Conservation (phyloP, 1,140 invertebrate species). For the Armadillidium nasatum region DNA sequence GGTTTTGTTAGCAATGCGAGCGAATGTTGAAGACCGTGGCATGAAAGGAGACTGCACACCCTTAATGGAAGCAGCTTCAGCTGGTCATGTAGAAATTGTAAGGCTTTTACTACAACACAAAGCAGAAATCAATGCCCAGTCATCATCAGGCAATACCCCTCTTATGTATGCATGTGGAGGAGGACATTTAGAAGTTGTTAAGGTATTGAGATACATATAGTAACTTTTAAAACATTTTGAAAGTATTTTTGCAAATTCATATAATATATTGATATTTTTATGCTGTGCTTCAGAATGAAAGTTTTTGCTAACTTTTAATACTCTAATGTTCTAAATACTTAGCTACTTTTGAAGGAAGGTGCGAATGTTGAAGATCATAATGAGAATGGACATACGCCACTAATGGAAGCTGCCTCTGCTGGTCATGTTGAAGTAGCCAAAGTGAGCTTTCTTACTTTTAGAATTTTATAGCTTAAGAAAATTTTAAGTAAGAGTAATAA, state of each 20-base stretch:
- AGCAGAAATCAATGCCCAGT: conserved; percentile 66
- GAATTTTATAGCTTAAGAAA: too few relatives aligned
- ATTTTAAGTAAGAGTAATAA: too few relatives aligned
- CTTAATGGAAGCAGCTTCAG: conserved; percentile 92
- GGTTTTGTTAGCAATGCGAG: conserved; percentile 92
- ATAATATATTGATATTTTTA: too few relatives aligned
- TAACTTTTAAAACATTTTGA: too few relatives aligned
- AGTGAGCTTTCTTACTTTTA: conserved; percentile 47
- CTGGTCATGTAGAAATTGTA: conserved; percentile 91
- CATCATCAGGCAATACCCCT: conserved; percentile 75
- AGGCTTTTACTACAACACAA: conserved; percentile 82
- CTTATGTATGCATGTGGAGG: conserved; percentile 97
- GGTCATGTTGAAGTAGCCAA: conserved; percentile 92
- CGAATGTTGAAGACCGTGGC: conserved; percentile 92
- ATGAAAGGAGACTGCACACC: conserved; percentile 94
- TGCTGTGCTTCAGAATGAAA: too few relatives aligned
- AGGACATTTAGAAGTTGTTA: conserved; percentile 87
- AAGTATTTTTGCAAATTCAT: too few relatives aligned
- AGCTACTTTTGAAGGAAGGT: conserved; percentile 77
- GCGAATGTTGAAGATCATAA: conserved; percentile 98
- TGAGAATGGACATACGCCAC: conserved; percentile 96
- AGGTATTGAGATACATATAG: conserved; percentile 29
- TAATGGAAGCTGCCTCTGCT: conserved; percentile 97
- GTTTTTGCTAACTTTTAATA: background rate
- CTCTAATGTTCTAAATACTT: conserved; percentile 37